phyloP scores from a whole-genome alignment of 1,140 invertebrate genomes.

The Cecropterus lyciades region DNA sequence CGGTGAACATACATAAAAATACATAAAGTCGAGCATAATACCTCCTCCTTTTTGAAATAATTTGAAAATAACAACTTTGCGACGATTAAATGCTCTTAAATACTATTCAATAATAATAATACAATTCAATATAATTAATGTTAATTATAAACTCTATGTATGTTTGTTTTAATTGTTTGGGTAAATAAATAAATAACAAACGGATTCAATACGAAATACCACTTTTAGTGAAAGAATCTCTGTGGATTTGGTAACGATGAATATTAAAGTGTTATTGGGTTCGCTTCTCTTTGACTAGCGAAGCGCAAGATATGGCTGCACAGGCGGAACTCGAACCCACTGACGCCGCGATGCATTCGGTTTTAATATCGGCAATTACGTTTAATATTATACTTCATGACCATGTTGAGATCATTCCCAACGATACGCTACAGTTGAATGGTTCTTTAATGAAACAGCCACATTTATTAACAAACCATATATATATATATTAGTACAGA shows the following conservation, averaged over 20 bases:
- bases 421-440: slow-evolving; percentile 13
- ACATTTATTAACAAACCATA: background rate
- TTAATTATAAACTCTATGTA: no score
- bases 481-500: no score
- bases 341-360: slow-evolving; percentile 32
- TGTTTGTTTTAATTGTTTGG: no score
- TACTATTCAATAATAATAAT: no score
- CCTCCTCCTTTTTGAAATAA: no score
- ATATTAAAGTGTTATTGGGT: slow-evolving; percentile 58
- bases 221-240: background rate
- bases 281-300: slow-evolving; percentile 58
- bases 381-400: slow-evolving; percentile 34
- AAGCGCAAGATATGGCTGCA: slow-evolving; percentile 66
- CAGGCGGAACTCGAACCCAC: slow-evolving; percentile 51
- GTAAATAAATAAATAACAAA: no score
- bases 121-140: no score
- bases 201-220: no score
- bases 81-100: no score
- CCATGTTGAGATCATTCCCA: slow-evolving; percentile 11
- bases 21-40: no score
- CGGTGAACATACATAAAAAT: no score
- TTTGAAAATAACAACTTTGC: no score
- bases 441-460: background rate
- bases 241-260: slow-evolving; percentile 29
- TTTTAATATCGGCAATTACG: slow-evolving; percentile 46